Percentiles rank a stretch among this genome's conserved stretches.
phyloP scores from a whole-genome alignment of 1,140 invertebrate genomes.

The Drosophila repleta region DNA sequence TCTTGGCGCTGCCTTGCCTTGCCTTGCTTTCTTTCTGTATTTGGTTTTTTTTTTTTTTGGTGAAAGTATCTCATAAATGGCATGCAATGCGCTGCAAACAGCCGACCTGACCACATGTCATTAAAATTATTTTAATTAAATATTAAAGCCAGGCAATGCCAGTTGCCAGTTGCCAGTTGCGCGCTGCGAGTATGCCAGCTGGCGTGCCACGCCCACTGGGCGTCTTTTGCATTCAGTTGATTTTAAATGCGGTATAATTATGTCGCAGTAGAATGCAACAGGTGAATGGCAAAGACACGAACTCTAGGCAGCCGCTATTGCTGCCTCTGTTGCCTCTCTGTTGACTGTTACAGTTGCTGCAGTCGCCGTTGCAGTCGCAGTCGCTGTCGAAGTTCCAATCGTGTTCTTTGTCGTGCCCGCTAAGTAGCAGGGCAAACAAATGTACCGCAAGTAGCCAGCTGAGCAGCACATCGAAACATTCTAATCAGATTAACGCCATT shows the following conservation, averaged over 20 bases:
- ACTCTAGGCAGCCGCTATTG: conserved; percentile 23
- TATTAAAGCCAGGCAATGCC: conserved; percentile 51
- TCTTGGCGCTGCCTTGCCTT: conserved; percentile 15
- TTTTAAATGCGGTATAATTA: conserved; percentile 71
- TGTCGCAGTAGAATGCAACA: conserved; percentile 56
- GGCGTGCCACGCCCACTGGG: conserved; percentile 58
- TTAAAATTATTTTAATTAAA: conserved; percentile 78
- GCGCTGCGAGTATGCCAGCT: conserved; percentile 35
- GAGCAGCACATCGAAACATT: conserved; percentile 42
- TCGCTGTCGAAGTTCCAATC: conserved; percentile 15
- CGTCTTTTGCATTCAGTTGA: conserved; percentile 49
- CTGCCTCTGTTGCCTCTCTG: neutral
- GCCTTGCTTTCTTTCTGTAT: conserved; percentile 4
- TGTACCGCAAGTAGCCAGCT: conserved; percentile 37
- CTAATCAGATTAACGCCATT: conserved; percentile 78
- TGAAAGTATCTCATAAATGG: conserved; percentile 80
- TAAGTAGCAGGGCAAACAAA: conserved; percentile 61
- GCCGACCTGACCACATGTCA: conserved; percentile 51
- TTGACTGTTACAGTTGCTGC: conserved; percentile 2
- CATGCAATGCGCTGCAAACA: conserved; percentile 30
- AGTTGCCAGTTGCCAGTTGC: conserved; percentile 25
- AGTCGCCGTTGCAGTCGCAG: neutral
- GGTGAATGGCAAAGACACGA: conserved; percentile 79
- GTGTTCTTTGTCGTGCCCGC: conserved; percentile 57
- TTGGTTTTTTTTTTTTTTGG: conserved; percentile 49